Conservation (phyloP, 2,888 invertebrate species). For the Calliopum simillimum region DNA sequence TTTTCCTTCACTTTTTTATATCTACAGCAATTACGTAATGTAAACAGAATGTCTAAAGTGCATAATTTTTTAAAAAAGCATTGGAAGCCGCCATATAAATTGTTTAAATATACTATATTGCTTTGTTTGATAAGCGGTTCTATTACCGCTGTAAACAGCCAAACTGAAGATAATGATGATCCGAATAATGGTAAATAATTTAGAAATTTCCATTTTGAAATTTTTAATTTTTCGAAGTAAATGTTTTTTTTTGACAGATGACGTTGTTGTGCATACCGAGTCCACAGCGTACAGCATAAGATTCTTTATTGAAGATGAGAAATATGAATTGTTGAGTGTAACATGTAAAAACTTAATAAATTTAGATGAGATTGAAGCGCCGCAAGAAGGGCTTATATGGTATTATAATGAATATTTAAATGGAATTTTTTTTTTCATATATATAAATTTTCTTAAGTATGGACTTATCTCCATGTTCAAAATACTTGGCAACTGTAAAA, state of each 20-base stretch:
- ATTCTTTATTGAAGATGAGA: slow-evolving; percentile 49
- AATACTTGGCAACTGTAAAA: slow-evolving; percentile 51
- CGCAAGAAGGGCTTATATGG: slow-evolving; percentile 50
- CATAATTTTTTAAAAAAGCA: slow-evolving; percentile 38
- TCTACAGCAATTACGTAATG: not conserved
- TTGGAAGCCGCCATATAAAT: slow-evolving; percentile 45
- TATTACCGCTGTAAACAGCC: slow-evolving; percentile 11
- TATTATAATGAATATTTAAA: slow-evolving; percentile 36
- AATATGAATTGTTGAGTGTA: slow-evolving; percentile 51
- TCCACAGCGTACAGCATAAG: slow-evolving; percentile 48
- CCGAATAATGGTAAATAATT: slow-evolving; percentile 21
- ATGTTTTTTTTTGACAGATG: slow-evolving; percentile 35
- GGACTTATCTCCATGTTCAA: slow-evolving; percentile 58
- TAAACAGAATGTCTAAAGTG: slow-evolving; percentile 30
- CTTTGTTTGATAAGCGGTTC: not conserved
- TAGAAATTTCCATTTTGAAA: too few species aligned
- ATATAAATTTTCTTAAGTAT: slow-evolving; percentile 49
- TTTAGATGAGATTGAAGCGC: slow-evolving; percentile 31
- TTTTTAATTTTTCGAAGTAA: not conserved
- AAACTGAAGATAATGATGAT: slow-evolving; percentile 26
- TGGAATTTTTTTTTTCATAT: not conserved
- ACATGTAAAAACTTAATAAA: slow-evolving; percentile 50
- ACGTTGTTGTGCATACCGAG: slow-evolving; percentile 46
- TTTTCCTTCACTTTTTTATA: too few species aligned
- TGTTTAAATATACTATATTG: not conserved